Percentiles rank a stretch among this genome's conserved stretches.
Conservation (phyloP, 2,888 invertebrate species). For the Andrena flavipes region DNA sequence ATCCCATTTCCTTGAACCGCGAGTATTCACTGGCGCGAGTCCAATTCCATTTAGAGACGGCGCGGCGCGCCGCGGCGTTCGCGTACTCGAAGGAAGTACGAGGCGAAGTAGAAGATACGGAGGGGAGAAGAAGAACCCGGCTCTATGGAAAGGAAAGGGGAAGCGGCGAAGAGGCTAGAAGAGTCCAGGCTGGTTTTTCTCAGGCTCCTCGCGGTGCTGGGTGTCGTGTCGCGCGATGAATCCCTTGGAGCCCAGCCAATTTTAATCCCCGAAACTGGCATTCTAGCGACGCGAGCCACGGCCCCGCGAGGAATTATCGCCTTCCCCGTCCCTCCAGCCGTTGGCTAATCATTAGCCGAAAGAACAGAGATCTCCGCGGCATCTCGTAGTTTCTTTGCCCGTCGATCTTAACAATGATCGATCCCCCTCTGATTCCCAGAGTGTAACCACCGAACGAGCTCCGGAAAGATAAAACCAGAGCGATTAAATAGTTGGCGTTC, state of each 20-base stretch:
- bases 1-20: conserved; percentile 67
- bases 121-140: background rate
- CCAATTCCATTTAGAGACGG: conserved; percentile 72
- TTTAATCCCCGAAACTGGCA: conserved; percentile 45
- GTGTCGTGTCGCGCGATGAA: conserved; percentile 60
- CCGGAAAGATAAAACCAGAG: too few species aligned
- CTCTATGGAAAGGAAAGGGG: background rate
- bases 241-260: conserved; percentile 61
- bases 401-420: background rate
- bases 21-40: conserved; percentile 64
- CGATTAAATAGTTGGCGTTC: too few species aligned
- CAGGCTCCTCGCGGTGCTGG: conserved; percentile 34
- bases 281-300: conserved; percentile 33
- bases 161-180: conserved; percentile 6
- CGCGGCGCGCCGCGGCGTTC: conserved; percentile 17
- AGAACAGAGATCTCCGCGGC: background rate
- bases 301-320: background rate
- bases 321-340: background rate
- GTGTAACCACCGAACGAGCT: too few species aligned
- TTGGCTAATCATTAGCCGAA: background rate
- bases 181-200: conserved; percentile 46
- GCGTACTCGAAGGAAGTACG: conserved; percentile 52
- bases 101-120: conserved; percentile 9
- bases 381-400: too few species aligned
- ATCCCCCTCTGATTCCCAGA: too few species aligned